Conservation (phyloP, 2,888 invertebrate species). For the Calameuta idolon region DNA sequence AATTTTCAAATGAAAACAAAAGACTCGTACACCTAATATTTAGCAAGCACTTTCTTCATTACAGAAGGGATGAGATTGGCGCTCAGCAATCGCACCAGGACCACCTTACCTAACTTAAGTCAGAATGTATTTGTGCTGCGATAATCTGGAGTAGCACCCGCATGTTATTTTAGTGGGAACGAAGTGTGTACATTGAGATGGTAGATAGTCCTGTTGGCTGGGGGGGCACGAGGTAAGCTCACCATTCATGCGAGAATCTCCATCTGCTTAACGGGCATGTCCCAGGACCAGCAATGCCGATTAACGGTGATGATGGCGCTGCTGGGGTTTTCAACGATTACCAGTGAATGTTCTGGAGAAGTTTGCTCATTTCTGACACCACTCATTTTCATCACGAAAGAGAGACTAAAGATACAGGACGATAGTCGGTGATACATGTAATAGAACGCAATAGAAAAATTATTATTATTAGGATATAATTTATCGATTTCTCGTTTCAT, state of each 20-base stretch:
- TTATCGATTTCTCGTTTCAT: too few relatives aligned
- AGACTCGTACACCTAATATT: background rate
- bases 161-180: constrained; percentile 11
- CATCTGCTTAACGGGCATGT: background rate
- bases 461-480: too few relatives aligned
- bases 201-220: constrained; percentile 21
- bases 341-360: background rate
- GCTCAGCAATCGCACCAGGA: background rate
- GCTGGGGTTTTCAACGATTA: background rate
- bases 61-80: background rate
- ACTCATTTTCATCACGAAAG: background rate
- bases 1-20: background rate
- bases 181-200: constrained; percentile 26
- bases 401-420: background rate
- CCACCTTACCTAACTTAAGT: background rate
- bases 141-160: background rate
- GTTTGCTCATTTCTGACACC: background rate
- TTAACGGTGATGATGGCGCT: background rate
- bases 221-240: constrained; percentile 18
- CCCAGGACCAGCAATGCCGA: background rate
- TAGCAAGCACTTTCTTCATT: background rate
- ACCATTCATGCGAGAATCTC: constrained; percentile 17
- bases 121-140: background rate
- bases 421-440: background rate
- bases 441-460: background rate